Base-by-base conservation (phyloP, 2,113 vertebrate species). In the Ailuropoda melanoleuca region DNA sequence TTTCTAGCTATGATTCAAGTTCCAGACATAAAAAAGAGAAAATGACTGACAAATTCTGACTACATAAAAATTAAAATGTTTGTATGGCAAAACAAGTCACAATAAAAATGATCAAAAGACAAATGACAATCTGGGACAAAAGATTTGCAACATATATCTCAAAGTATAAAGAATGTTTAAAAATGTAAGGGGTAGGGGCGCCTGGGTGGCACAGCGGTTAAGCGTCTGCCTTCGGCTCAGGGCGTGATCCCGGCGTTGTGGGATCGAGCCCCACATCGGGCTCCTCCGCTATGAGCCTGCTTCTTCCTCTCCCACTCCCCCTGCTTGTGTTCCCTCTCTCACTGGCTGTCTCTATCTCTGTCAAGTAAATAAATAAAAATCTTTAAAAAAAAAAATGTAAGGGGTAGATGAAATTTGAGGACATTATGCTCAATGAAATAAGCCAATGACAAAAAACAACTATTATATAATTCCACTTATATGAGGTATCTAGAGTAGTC, bases 91-190 rank as follows among this genome's bases (percentile, higher is more conserved):
- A 93, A 88, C 66, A 50, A 26, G 37, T 64, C 58, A 74, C 68
- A 74, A 88, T 58, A 34, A 66, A 64, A 83, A 85, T 50, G 56
- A 46, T 39, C 77, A 87, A 92, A 80, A 94, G 17, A 64, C 21
- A 88, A 53, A 37, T 60, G 62, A 62, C 14, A 83, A 37, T 68
- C 68, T 90, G 23, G 53, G 34, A 62, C 34, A 68, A 85, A 78
- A 89, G 80, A 70, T 81, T 74, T 87, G 37, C 29, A 94, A 94
- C 1, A 34, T 62, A 34, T 46, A 23, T 50, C 53, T 94, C 82
- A 87, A 94, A 96, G 58, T 60, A 3, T 56, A 92, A 92, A 88
- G 39, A 82, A 75, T 75, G 50, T 19, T 88, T 88, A 56, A 92
- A 93, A 62, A 23, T 66, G 39, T 88, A 92, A 50, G 11, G 21